A percentile compares a stretch with the other conserved stretches of the same genome.
These are phyloP conservation scores for Conopomorpha cramerella DNA, from an alignment of 1,140 invertebrate genomes.

Conservation along the genomic window DNA sequence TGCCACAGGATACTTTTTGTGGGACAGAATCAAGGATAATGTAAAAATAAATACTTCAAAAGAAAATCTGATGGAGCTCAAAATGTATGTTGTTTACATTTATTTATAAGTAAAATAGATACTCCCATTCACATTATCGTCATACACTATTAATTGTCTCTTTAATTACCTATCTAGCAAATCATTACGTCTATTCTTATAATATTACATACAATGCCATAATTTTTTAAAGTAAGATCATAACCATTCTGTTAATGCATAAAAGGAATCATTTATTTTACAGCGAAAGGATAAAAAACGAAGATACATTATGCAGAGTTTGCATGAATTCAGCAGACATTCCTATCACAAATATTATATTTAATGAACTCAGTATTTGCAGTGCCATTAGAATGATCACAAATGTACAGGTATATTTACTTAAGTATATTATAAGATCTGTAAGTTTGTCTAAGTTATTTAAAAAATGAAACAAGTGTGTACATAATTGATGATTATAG, in stretches of 20 bases:
- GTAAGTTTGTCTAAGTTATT: too few relatives aligned
- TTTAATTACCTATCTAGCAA: too few relatives aligned
- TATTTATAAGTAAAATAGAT: not conserved
- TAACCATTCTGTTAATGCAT: too few relatives aligned
- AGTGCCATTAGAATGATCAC: constrained; percentile 1
- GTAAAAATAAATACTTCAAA: not conserved
- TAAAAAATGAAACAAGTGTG: too few relatives aligned
- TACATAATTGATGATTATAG: too few relatives aligned
- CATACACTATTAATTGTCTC: too few relatives aligned
- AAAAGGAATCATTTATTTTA: too few relatives aligned
- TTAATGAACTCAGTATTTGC: constrained; percentile 1
- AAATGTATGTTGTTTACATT: not conserved
- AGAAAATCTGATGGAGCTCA: not conserved
- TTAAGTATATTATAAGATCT: not conserved
- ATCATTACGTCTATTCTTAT: too few relatives aligned
- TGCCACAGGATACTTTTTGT: constrained; percentile 1
- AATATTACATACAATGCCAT: too few relatives aligned
- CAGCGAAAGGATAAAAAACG: too few relatives aligned
- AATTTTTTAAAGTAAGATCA: too few relatives aligned
- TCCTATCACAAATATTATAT: not conserved
- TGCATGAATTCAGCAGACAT: constrained; percentile 1
- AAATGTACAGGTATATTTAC: not conserved
- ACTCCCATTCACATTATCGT: too few relatives aligned
- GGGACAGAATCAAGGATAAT: not conserved
- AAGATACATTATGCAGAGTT: constrained; percentile 4